A percentile compares a stretch with the other conserved stretches of the same genome.
These are phyloP conservation scores for Apodemia mormo DNA, from an alignment of 2,888 invertebrate genomes.

Conservation along the genomic window DNA sequence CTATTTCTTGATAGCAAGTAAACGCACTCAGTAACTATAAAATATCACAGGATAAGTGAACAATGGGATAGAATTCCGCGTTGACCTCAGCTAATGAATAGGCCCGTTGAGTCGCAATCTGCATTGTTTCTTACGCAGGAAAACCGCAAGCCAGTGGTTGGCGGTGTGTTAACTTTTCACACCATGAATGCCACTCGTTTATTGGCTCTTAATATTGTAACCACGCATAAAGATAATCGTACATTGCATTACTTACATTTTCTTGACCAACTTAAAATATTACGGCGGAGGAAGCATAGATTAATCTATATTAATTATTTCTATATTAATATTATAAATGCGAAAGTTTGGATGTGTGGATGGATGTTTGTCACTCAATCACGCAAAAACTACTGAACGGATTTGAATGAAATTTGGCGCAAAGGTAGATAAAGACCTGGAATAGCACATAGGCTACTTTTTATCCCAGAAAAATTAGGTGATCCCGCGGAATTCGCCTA, in stretches of 20 bases:
- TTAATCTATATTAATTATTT: no score
- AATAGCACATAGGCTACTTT: no score
- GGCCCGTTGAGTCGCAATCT: not conserved
- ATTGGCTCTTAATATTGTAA: not conserved
- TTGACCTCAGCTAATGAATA: conserved; percentile 7
- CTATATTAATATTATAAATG: no score
- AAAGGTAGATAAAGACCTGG: no score
- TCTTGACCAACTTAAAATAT: no score
- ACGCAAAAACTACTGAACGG: no score
- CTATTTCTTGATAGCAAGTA: not conserved
- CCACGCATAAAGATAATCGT: not conserved
- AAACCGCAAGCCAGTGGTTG: not conserved
- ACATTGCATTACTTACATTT: not conserved
- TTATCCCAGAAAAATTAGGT: no score
- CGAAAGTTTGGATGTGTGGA: no score
- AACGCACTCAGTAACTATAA: not conserved
- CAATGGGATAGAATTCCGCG: not conserved
- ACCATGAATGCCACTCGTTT: not conserved
- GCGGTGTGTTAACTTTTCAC: conserved; percentile 4
- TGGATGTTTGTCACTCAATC: no score
- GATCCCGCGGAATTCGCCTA: no score
- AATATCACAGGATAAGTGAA: not conserved
- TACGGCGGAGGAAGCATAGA: no score
- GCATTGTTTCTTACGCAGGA: conserved; percentile 4
- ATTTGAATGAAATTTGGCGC: no score